phyloP scores from a whole-genome alignment of 2,888 invertebrate species.

The Empis stercorea region DNA sequence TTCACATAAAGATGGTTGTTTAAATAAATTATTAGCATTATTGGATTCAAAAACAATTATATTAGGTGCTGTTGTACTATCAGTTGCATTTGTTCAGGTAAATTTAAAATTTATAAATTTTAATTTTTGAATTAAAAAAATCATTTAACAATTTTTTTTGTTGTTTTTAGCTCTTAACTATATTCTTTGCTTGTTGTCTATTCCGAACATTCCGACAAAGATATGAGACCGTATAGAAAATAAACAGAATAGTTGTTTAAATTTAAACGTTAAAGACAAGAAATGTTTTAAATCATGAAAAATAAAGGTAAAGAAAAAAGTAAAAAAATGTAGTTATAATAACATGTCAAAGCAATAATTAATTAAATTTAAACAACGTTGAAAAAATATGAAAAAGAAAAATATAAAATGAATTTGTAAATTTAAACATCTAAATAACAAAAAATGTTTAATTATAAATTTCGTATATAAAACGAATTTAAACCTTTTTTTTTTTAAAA shows the following conservation, averaged over 20 bases:
- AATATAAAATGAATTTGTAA: background rate
- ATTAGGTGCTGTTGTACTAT: constrained; percentile 71
- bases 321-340: no score
- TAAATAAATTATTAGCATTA: constrained; percentile 46
- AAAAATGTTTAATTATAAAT: background rate
- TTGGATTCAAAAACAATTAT: constrained; percentile 59
- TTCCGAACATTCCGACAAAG: constrained; percentile 85
- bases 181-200: constrained; percentile 84
- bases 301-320: no score
- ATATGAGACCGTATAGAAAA: constrained; percentile 67
- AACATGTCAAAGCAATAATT: background rate
- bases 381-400: background rate
- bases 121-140: background rate
- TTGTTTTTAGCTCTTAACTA: constrained; percentile 65
- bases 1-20: constrained; percentile 51
- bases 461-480: background rate
- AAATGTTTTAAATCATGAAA: background rate
- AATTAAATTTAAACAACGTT: background rate
- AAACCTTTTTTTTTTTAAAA: background rate
- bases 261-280: background rate
- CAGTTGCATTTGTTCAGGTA: constrained; percentile 80
- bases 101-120: no score
- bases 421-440: background rate
- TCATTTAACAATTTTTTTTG: constrained; percentile 12
- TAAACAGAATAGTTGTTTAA: constrained; percentile 2